Base-by-base conservation (phyloP, 2,888 invertebrate genomes). In the Syrphus vitripennis region DNA sequence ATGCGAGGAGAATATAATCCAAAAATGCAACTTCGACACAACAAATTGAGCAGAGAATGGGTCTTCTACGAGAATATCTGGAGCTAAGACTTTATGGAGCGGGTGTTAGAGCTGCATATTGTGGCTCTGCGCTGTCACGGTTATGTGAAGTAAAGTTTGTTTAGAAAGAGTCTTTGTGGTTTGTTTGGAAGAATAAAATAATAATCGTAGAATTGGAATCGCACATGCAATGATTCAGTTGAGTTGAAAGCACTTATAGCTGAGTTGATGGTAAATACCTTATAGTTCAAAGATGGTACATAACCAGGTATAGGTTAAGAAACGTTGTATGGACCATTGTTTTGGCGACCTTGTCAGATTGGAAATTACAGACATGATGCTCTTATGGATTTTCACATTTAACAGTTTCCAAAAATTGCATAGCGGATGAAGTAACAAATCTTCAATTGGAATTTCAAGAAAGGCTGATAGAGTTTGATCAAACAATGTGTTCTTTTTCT, bases 321-420 rank as follows among this genome's bases (percentile, higher is more conserved):
- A 29, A 61, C n/a, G 19, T 65, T n/a, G 10, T 59, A 48, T 61
- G 19, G 57, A 48, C 7, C 19, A 53, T 48, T 26, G 21, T 65
- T 24, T 24, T 65, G 45, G 57, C 59, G 79, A 75, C 79, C 79
- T 83, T 83, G 83, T 83, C 83, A 79, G 83, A 79, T 83, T 70
- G 83, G 5, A 83, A 79, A 83, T 83, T 83, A 29, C 57, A 53
- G 24, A 70, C 21, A 48, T 9, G 4, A 57, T 42, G 70, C 34
- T 63, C 21, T 48, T 70, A 57, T 79, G n/a, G 29, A 29, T 31
- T 29, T 48, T 48, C 48, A 65, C 29, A 45, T 45, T 37, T 4
- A 40, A 78, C 63, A 26, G n/a, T 24, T 50, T 6, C 14, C 16
- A 16, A n/a, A n/a, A n/a, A n/a, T n/a, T n/a, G n/a, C n/a, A n/a